Percentiles rank a stretch among this genome's conserved stretches.
These are phyloP conservation scores for Byasa hedistus DNA, from an alignment of 2,888 invertebrate genomes.

Conservation along the genomic window DNA sequence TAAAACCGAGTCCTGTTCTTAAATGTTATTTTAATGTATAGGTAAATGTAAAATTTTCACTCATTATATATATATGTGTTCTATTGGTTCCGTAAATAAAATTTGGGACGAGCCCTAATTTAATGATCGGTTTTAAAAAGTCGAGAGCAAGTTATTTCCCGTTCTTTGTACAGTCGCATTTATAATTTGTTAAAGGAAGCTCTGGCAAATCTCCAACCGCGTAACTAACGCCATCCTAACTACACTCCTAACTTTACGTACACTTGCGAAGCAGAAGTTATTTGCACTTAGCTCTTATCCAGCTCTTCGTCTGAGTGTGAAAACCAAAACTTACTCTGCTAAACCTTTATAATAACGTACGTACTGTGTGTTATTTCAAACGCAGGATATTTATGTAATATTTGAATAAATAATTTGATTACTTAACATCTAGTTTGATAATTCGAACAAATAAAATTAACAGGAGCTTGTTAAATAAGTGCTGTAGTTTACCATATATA, in stretches of 20 bases:
- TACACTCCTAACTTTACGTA: constrained; percentile 26
- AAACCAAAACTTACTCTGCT: constrained; percentile 22
- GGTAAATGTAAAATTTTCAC: too few relatives aligned
- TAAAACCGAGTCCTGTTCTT: too few relatives aligned
- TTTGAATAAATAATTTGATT: too few relatives aligned
- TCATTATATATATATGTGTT: too few relatives aligned
- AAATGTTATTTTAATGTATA: too few relatives aligned
- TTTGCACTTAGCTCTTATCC: constrained; percentile 28
- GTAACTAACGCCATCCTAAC: constrained; percentile 38
- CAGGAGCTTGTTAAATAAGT: too few relatives aligned
- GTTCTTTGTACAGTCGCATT: constrained; percentile 39
- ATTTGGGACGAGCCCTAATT: constrained; percentile 6
- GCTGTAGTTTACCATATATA: too few relatives aligned
- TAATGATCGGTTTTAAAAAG: constrained; percentile 11
- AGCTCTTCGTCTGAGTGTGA: constrained; percentile 21
- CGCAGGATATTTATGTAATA: too few relatives aligned
- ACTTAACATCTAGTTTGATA: too few relatives aligned
- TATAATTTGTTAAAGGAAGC: constrained; percentile 48
- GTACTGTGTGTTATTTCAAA: neutral
- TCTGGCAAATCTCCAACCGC: constrained; percentile 50
- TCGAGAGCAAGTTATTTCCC: constrained; percentile 25
- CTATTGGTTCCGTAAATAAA: constrained; percentile 10
- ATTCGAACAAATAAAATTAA: too few relatives aligned
- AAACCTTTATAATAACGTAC: constrained; percentile 2
- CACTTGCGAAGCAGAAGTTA: constrained; percentile 25